phyloP scores from a whole-genome alignment of 2,888 invertebrate species.

The Lasioglossum lativentre region DNA sequence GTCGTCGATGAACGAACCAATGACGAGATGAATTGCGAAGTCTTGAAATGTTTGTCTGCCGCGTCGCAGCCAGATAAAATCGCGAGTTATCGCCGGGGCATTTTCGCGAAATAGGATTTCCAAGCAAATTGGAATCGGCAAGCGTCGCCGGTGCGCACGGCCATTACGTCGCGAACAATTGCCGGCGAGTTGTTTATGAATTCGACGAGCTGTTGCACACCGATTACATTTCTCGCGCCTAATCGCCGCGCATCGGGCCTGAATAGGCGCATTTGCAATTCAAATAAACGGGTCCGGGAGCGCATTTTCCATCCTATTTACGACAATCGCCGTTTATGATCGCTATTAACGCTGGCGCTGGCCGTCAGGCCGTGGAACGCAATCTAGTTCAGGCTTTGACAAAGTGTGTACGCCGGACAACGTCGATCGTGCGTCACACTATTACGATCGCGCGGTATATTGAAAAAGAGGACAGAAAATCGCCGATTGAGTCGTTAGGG shows the following conservation, averaged over 20 bases:
- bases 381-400: not conserved
- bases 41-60: not conserved
- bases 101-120: conserved; percentile 7
- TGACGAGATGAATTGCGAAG: not conserved
- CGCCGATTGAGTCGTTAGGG: conserved; percentile 16
- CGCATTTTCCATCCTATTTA: conserved; percentile 51
- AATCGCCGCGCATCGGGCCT: conserved; percentile 57
- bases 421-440: not conserved
- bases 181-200: conserved; percentile 48
- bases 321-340: conserved; percentile 55
- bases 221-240: conserved; percentile 56
- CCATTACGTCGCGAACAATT: conserved; percentile 51
- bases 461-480: conserved; percentile 3
- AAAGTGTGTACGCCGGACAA: not conserved
- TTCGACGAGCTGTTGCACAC: conserved; percentile 38
- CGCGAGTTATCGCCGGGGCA: not conserved
- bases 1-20: not conserved
- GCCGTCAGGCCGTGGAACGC: conserved; percentile 3
- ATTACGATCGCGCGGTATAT: not conserved
- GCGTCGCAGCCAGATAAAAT: not conserved
- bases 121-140: not conserved
- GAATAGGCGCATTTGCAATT: conserved; percentile 65
- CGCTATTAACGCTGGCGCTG: conserved; percentile 41
- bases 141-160: not conserved
- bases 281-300: conserved; percentile 54